Percentiles rank a stretch among this genome's conserved stretches.
phyloP scores from a whole-genome alignment of 2,113 vertebrate species.

The Ictalurus punctatus region DNA sequence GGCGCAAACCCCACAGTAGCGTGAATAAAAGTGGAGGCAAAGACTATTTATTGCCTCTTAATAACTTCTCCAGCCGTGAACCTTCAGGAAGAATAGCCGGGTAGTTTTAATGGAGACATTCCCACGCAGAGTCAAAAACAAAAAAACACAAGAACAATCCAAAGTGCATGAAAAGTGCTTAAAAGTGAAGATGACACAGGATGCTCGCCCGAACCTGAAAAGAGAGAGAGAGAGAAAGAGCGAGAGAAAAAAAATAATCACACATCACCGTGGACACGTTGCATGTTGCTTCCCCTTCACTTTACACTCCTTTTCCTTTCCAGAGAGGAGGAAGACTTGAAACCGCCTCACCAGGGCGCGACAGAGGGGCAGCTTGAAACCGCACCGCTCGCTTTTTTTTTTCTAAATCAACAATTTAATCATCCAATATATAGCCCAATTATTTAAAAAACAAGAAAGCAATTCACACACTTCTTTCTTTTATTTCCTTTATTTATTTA shows the following conservation, averaged over 20 bases:
- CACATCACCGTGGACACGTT: not conserved
- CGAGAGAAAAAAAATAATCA: not conserved
- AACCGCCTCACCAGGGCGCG: constrained; percentile 57
- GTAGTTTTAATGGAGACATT: constrained; percentile 17
- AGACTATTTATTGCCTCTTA: constrained; percentile 32
- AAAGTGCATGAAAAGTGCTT: not conserved
- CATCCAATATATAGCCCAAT: not conserved
- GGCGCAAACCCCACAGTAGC: not conserved
- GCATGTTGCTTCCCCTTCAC: not conserved
- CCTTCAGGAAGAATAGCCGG: constrained; percentile 24
- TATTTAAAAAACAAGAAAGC: not conserved
- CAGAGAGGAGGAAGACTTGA: constrained; percentile 63
- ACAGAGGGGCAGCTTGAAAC: constrained; percentile 72
- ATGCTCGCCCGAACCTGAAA: not conserved
- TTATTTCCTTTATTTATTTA: fast-evolving
- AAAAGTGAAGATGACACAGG: not conserved
- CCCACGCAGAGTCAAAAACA: not conserved
- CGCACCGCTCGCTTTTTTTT: constrained; percentile 43
- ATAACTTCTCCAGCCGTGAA: constrained; percentile 37
- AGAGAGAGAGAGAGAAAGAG: not conserved
- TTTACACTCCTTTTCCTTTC: not conserved
- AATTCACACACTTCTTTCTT: not conserved
- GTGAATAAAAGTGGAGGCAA: constrained; percentile 13
- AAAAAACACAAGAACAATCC: not conserved
- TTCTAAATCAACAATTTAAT: constrained; percentile 63